A percentile compares a stretch with the other conserved stretches of the same genome.
These are phyloP conservation scores for Austrolebias charrua DNA, from an alignment of 2,797 vertebrate genomes.

Conservation along the genomic window DNA sequence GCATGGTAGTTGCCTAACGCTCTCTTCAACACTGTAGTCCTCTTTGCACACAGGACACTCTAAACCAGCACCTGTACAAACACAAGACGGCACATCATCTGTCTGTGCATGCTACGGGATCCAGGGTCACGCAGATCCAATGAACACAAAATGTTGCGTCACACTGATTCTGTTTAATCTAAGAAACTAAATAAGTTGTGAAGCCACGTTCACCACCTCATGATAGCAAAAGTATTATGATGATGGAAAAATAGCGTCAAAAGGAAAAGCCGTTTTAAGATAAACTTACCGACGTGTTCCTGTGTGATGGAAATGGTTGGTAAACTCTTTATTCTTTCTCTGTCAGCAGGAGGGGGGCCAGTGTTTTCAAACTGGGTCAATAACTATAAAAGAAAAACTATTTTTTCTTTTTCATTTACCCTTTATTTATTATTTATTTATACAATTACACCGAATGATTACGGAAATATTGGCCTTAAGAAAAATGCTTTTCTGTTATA, in stretches of 20 bases:
- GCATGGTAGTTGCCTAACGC: slow-evolving; percentile 92
- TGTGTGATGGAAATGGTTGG: slow-evolving; percentile 90
- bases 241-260: background rate
- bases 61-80: slow-evolving; percentile 86
- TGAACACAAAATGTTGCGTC: background rate
- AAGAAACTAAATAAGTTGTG: background rate
- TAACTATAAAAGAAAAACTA: slow-evolving; percentile 85
- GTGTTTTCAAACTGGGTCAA: slow-evolving; percentile 99
- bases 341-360: slow-evolving; percentile 95
- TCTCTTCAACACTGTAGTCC: slow-evolving; percentile 90
- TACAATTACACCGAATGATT: background rate
- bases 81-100: slow-evolving; percentile 25
- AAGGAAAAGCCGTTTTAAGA: background rate
- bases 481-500: no score
- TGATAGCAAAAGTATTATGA: background rate
- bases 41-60: slow-evolving; percentile 99
- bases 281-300: slow-evolving; percentile 91
- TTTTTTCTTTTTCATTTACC: no score
- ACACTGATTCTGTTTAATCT: slow-evolving; percentile 15
- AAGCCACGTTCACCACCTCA: background rate
- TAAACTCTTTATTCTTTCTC: slow-evolving; percentile 93
- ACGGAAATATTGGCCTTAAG: background rate
- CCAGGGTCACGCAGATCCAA: slow-evolving; percentile 13
- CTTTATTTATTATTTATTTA: no score
- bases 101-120: background rate